Evolutionary conservation across 2,888 invertebrate species (phyloP).

Genomic region (Phengaris arion): DNA sequence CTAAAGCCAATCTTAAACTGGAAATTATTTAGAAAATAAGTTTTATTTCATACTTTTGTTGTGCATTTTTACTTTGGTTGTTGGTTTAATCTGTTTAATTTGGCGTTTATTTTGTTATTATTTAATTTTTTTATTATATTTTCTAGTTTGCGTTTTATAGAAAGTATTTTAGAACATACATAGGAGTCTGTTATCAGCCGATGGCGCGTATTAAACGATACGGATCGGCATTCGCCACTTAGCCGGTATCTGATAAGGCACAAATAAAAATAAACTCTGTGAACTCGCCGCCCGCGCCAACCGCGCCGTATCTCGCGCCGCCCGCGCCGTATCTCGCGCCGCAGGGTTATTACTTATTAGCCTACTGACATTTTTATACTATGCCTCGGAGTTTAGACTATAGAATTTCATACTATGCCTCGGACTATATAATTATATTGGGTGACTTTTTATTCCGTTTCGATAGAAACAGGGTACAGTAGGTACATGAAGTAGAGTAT

Average conservation of each 20-base stretch:
- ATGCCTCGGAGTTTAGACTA: background rate
- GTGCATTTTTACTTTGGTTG: no score
- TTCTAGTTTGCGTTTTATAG: no score
- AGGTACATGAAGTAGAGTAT: no score
- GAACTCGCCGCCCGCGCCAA: slow-evolving; percentile 63
- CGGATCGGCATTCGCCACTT: slow-evolving; percentile 72
- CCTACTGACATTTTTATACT: slow-evolving; percentile 47
- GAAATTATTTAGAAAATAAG: no score
- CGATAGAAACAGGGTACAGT: no score
- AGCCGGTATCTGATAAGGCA: slow-evolving; percentile 56
- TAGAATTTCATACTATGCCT: background rate
- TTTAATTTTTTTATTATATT: no score
- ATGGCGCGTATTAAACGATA: slow-evolving; percentile 67
- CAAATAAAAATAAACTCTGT: slow-evolving; percentile 71
- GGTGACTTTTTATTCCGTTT: no score
- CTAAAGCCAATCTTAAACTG: no score
- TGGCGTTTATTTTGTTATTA: no score
- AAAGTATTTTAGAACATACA: background rate
- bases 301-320: slow-evolving; percentile 38
- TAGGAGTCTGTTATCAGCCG: slow-evolving; percentile 49
- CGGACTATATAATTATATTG: no score
- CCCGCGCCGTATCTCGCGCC: slow-evolving; percentile 38
- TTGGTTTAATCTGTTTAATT: no score
- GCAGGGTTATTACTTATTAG: slow-evolving; percentile 49
- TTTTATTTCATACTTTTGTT: no score